Conservation (phyloP, 2,888 invertebrate species). For the Candidula unifasciata region DNA sequence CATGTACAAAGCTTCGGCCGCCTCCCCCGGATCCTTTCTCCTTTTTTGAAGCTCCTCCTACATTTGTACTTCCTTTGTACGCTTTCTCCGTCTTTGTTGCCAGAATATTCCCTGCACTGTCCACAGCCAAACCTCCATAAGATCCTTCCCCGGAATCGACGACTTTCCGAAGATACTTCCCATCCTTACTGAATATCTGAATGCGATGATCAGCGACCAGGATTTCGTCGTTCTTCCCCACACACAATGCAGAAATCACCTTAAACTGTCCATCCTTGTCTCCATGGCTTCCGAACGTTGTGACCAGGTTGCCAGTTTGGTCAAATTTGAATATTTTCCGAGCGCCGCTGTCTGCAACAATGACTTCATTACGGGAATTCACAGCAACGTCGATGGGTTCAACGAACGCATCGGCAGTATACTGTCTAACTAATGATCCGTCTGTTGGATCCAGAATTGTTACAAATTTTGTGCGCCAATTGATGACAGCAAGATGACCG, state of each 20-base stretch:
- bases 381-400: constrained; percentile 93
- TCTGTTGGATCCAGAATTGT: constrained; percentile 83
- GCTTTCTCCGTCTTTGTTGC: constrained; percentile 84
- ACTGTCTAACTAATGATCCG: constrained; percentile 73
- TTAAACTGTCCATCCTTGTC: constrained; percentile 83
- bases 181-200: constrained; percentile 87
- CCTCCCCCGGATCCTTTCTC: constrained; percentile 29
- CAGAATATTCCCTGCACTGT: constrained; percentile 83
- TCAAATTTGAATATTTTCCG: constrained; percentile 90
- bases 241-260: constrained; percentile 85
- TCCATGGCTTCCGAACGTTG: constrained; percentile 79
- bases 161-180: constrained; percentile 77
- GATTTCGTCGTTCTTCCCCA: constrained; percentile 87
- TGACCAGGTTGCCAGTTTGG: constrained; percentile 85
- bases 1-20: constrained; percentile 82
- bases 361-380: constrained; percentile 86
- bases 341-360: constrained; percentile 93
- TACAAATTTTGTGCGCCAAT: constrained; percentile 90
- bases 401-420: constrained; percentile 72
- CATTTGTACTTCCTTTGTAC: constrained; percentile 18
- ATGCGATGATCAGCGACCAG: constrained; percentile 85
- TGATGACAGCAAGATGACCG: constrained; percentile 85
- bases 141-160: constrained; percentile 83
- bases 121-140: constrained; percentile 87
- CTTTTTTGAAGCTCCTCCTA: neutral